Percentiles rank a stretch among this genome's conserved stretches.
Evolutionary conservation across 2,797 vertebrate species (phyloP).

Genomic region (Malacoctenus gilli): DNA sequence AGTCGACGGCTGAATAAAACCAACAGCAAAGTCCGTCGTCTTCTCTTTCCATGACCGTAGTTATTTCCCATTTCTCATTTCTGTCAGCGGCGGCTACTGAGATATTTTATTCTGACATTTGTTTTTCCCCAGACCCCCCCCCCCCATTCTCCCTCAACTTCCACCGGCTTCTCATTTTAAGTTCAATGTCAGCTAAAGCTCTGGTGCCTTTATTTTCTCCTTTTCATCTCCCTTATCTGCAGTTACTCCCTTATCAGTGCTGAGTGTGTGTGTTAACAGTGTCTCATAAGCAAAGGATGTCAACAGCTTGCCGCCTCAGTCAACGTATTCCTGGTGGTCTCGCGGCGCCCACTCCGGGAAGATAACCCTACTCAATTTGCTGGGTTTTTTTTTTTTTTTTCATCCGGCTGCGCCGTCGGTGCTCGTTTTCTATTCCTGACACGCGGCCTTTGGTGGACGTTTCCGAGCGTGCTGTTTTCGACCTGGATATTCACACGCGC

Average conservation of each 20-base stretch:
- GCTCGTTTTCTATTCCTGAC: conserved; percentile 21
- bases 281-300: conserved; percentile 72
- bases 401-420: not conserved
- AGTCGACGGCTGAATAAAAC: not conserved
- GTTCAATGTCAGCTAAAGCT: conserved; percentile 64
- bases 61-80: conserved; percentile 27
- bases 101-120: conserved; percentile 53
- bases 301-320: conserved; percentile 60
- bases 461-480: conserved; percentile 3
- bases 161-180: conserved; percentile 54
- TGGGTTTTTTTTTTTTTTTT: conserved; percentile 15
- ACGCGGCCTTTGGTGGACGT: conserved; percentile 7
- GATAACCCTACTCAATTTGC: conserved; percentile 46
- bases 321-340: conserved; percentile 58
- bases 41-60: conserved; percentile 3
- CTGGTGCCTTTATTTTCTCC: conserved; percentile 65
- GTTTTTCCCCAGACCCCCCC: conserved; percentile 44
- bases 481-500: conserved; percentile 10
- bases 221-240: conserved; percentile 74
- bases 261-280: conserved; percentile 66
- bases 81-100: conserved; percentile 34
- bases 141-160: too few species aligned
- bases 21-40: not conserved
- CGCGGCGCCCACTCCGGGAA: conserved; percentile 9
- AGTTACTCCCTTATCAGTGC: conserved; percentile 64